Evolutionary conservation across 2,797 vertebrate species (phyloP), one percentile per base, ranked within the genome.

Genomic region (Gymnothorax reevesii): DNA sequence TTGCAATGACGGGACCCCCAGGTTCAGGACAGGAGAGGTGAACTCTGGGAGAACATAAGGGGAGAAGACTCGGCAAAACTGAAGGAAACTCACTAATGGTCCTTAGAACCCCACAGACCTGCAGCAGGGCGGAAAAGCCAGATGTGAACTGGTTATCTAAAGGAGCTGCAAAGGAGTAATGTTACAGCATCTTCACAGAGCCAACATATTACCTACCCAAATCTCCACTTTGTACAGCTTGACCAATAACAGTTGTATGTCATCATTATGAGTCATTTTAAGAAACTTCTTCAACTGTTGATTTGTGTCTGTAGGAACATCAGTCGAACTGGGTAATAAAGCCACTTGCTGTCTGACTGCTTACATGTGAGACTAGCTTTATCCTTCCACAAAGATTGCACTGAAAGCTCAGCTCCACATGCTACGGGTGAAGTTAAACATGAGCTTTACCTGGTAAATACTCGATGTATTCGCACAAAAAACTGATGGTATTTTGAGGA

Each of bases 1-100:
- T 92, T 87, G 88, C 86, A 90, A 91, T 88, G 90, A 89, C 92
- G 87, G 59, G 87, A 42, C 33, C 88, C 87, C 84, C 82, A 66
- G 88, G 88, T 88, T 87, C 33, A 77, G 82, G 66, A 82, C 86
- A 83, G 42, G 57, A 33, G 73, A 60, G 33, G 86, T 33, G 84
- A 79, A 52, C 9, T 52, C 60, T 71, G 52, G 12, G 17, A 73
- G 15, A 9, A 13, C 4, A 15, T 5, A 42, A 20, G 55, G 55
- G 84, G 82, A 49, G 52, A 27, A 7, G 20, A 42, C 9, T 22
- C 15, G 69, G 33, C 33, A 10, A 7, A 17, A 15, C 33, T 80
- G 20, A 80, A 7, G 52, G 49, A n/a, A n/a, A 55, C 55, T 49
- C 27, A 15, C 8, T 10, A 42, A 15, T 73, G 69, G 4, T 33